These are phyloP conservation scores for Sylvia borin DNA, from an alignment of 2,797 vertebrate genomes.

Conservation along the genomic window DNA sequence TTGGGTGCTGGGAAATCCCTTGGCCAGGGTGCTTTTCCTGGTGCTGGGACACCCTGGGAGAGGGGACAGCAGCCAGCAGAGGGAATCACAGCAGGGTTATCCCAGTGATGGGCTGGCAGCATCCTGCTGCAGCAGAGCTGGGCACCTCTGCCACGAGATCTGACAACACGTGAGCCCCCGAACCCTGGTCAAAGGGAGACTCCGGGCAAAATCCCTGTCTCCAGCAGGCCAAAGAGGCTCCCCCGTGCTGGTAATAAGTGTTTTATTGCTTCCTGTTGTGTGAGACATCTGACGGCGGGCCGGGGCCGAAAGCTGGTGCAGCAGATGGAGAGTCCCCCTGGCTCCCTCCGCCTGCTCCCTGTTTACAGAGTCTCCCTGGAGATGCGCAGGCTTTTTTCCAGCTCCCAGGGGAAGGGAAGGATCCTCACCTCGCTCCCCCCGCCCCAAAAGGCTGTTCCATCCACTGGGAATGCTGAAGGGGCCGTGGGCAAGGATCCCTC, in stretches of 20 bases:
- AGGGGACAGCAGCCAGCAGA: neutral
- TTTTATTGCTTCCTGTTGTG: constrained; percentile 41
- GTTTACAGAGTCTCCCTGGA: constrained; percentile 42
- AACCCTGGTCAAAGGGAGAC: neutral
- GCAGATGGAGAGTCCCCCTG: constrained; percentile 25
- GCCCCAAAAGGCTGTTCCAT: neutral
- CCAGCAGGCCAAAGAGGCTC: neutral
- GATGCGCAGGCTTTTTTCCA: constrained; percentile 20
- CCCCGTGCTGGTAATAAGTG: neutral
- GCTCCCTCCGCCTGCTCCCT: neutral
- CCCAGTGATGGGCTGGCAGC: accelerated
- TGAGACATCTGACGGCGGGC: constrained; percentile 23
- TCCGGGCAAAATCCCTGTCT: neutral
- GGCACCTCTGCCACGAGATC: neutral
- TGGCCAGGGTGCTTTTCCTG: accelerated
- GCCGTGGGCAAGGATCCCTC: accelerated
- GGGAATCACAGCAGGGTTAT: accelerated
- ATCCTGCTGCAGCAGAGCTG: neutral
- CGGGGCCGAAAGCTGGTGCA: neutral
- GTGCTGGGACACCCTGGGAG: neutral
- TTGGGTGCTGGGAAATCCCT: neutral
- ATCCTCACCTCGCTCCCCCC: neutral
- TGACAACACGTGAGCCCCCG: accelerated
- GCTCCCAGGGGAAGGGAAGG: neutral
- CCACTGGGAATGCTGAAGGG: neutral